Evolutionary conservation across 92 coral and sea anemone species (phyloP), one percentile per base, ranked within the genome.

Genomic region (Muricea muricata): DNA sequence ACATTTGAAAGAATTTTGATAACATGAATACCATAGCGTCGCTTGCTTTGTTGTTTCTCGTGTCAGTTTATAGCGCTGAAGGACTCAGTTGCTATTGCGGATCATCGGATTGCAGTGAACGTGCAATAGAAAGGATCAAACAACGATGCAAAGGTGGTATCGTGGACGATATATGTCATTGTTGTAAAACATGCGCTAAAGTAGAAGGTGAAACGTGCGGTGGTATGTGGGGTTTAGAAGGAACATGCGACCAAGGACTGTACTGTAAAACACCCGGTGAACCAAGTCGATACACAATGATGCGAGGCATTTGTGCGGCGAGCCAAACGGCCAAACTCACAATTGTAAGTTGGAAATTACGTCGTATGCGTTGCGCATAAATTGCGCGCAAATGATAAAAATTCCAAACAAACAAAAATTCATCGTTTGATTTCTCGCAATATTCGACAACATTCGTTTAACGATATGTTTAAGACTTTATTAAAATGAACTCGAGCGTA

Each of bases 61-160:
- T 52, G 24, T 52, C 60, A 52, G 21, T 52, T 20, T 52, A 52
- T 52, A 25, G 60, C 4, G 60, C 60, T 10, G 6, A 52, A 52
- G 60, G 60, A 52, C 60, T 52, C 60, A 52, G 60, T 52, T 52
- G 60, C 60, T 18, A 13, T 18, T 52, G 60, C 26, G 24, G 21
- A 0, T 4, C 4, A 10, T 23, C 15, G 20, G 4, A 7, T 2
- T 52, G 60, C 23, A 25, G 20, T 4, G 26, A 15, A 1, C 1
- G 7, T 17, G n/a, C n/a, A n/a, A n/a, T n/a, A n/a, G 60, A 52
- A 3, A 1, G 7, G 4, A 33, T 68, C 48, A 68, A 68, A 68
- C 40, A 32, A 68, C 11, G 26, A 68, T 68, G 75, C 45, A 2
- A 68, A 41, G 75, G 75, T 32, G 75, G 75, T 41, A 18, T 68